Conservation (phyloP, 2,888 invertebrate species). For the Drosophila recens region DNA sequence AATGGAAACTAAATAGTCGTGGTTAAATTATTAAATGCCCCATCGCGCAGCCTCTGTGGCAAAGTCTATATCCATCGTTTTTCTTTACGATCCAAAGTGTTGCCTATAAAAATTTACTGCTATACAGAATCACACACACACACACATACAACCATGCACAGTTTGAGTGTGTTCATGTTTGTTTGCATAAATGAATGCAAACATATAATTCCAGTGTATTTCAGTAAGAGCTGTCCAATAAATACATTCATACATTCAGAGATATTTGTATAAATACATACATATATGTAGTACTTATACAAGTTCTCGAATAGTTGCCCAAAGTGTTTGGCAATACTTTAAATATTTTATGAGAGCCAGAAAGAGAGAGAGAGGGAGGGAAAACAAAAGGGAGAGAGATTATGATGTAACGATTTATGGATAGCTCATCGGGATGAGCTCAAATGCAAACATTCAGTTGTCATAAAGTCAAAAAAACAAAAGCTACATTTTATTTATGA, state of each 20-base stretch:
- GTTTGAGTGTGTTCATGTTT: constrained; percentile 44
- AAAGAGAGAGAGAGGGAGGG: background rate
- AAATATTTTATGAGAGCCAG: constrained; percentile 58
- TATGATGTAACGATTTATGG: constrained; percentile 72
- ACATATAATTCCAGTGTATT: constrained; percentile 60
- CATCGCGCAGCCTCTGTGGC: constrained; percentile 33
- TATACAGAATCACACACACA: constrained; percentile 29
- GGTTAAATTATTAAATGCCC: constrained; percentile 77
- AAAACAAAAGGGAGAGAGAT: constrained; percentile 32
- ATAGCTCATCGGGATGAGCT: constrained; percentile 63
- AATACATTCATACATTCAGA: constrained; percentile 25
- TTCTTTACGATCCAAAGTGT: constrained; percentile 72
- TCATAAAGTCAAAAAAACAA: constrained; percentile 40
- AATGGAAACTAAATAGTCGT: constrained; percentile 78
- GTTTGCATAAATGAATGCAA: constrained; percentile 71
- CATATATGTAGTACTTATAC: constrained; percentile 16
- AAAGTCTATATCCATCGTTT: constrained; percentile 54
- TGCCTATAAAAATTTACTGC: constrained; percentile 70
- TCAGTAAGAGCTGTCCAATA: constrained; percentile 34
- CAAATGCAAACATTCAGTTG: constrained; percentile 51
- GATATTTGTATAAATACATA: constrained; percentile 10
- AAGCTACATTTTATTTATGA: constrained; percentile 44
- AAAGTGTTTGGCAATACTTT: constrained; percentile 67
- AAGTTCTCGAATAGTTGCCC: constrained; percentile 38
- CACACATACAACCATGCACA: background rate